A percentile compares a stretch with the other conserved stretches of the same genome.
These are phyloP conservation scores for Illadopsis cleaveri DNA, from an alignment of 2,113 vertebrate species.

Conservation along the genomic window DNA sequence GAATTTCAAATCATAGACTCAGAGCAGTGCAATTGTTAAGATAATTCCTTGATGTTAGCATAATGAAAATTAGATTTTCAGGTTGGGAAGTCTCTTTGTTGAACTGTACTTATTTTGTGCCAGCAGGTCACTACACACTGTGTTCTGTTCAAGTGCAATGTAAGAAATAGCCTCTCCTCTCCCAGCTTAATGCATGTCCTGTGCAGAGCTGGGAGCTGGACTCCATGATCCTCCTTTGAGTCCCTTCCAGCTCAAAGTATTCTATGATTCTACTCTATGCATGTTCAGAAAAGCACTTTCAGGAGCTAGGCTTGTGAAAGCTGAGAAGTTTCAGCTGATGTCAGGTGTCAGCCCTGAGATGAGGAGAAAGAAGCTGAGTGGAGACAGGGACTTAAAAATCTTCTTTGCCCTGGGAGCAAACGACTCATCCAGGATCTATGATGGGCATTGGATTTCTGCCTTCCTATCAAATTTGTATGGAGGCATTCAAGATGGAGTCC, in stretches of 20 bases:
- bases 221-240: too few species aligned
- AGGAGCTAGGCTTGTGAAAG: not conserved
- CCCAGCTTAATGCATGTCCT: fast-evolving
- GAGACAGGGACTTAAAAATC: not conserved
- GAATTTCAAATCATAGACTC: not conserved
- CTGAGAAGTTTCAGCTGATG: not conserved
- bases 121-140: not conserved
- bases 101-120: not conserved
- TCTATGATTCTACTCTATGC: not conserved
- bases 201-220: not conserved
- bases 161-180: not conserved
- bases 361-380: not conserved
- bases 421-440: fast-evolving
- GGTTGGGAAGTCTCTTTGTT: not conserved
- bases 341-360: not conserved
- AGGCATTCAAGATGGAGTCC: not conserved
- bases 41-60: not conserved
- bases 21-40: not conserved
- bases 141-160: not conserved
- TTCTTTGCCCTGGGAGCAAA: not conserved
- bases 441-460: not conserved
- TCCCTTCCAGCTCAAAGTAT: too few species aligned
- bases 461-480: fast-evolving
- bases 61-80: not conserved
- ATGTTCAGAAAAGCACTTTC: not conserved